Percentiles rank a stretch among this genome's conserved stretches.
Evolutionary conservation across 2,888 invertebrate genomes (phyloP).

Genomic region (Pandemis cinnamomeana): DNA sequence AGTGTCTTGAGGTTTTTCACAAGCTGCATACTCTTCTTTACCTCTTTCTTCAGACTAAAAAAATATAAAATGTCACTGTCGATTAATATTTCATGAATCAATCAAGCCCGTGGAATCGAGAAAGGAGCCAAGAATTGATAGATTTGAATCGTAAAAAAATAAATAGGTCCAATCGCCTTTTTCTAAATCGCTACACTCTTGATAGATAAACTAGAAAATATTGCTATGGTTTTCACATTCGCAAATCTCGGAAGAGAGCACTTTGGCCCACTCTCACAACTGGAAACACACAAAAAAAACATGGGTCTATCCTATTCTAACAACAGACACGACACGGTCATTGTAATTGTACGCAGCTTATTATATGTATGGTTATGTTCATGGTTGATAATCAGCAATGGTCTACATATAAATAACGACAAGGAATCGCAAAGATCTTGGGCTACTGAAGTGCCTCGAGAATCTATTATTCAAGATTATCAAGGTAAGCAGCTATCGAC

Average conservation of each 20-base stretch:
- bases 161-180: no score
- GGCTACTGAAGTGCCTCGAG: not conserved
- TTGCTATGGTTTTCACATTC: no score
- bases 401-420: not conserved
- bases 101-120: not conserved
- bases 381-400: not conserved
- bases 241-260: no score
- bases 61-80: not conserved
- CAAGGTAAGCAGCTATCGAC: not conserved
- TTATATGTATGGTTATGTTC: not conserved
- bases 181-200: no score
- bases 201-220: no score
- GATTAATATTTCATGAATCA: no score
- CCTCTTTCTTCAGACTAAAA: constrained; percentile 89
- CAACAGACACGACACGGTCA: no score
- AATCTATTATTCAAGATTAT: constrained; percentile 1
- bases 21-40: constrained; percentile 85
- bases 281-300: no score
- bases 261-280: no score
- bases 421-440: not conserved
- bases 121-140: not conserved
- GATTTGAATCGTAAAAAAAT: no score
- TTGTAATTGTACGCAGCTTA: no score
- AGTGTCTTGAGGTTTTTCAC: constrained; percentile 77
- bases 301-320: no score